These are phyloP conservation scores for Microtus ochrogaster DNA, from an alignment of 2,113 vertebrate species.

Conservation along the genomic window DNA sequence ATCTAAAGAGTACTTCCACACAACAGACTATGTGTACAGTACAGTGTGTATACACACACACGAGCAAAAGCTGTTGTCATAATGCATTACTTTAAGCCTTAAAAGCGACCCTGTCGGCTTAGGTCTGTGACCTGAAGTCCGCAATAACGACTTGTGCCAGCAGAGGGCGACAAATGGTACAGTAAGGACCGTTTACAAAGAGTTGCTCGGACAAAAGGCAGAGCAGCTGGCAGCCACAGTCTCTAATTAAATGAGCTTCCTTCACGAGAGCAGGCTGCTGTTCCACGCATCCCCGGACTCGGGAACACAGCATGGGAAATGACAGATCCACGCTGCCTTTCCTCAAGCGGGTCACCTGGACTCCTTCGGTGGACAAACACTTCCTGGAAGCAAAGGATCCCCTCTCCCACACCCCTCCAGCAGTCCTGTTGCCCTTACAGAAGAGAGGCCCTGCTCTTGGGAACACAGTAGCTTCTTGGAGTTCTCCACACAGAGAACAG, in stretches of 20 bases:
- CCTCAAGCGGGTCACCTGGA: not conserved
- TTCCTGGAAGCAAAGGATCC: not conserved
- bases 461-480: not conserved
- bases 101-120: not conserved
- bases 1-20: not conserved
- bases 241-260: not conserved
- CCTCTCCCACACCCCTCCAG: too few species aligned
- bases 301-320: not conserved
- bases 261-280: not conserved
- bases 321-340: not conserved
- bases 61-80: not conserved
- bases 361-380: not conserved
- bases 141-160: not conserved
- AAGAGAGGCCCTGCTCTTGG: not conserved
- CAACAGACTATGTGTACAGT: not conserved
- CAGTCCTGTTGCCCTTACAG: not conserved
- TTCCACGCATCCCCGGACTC: not conserved
- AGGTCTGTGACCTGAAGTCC: not conserved
- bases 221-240: not conserved
- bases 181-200: conserved; percentile 20
- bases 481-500: not conserved
- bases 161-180: conserved; percentile 69
- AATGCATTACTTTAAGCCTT: not conserved
- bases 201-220: conserved; percentile 68
- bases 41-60: too few species aligned